Percentiles rank a stretch among this genome's conserved stretches.
These are phyloP conservation scores for Mastomys coucha DNA, from an alignment of 2,113 vertebrate species.

Conservation along the genomic window DNA sequence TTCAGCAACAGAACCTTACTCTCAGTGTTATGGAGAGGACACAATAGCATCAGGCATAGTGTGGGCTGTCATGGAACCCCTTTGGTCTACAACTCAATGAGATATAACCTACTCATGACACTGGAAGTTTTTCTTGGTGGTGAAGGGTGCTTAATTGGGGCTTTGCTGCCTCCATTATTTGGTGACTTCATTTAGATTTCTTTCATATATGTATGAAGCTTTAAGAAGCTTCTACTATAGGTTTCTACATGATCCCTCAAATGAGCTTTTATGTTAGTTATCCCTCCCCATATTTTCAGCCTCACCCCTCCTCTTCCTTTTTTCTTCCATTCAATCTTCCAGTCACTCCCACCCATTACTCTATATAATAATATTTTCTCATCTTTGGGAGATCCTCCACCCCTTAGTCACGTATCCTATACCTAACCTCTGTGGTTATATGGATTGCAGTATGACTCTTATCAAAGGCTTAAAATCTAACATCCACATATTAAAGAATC, in stretches of 20 bases:
- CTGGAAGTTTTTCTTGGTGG: not conserved
- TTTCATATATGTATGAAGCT: not conserved
- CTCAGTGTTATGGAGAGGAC: not conserved
- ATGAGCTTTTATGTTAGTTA: not conserved
- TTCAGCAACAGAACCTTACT: not conserved
- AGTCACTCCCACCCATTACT: rapidly evolving
- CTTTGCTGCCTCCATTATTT: not conserved
- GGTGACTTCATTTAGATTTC: not conserved
- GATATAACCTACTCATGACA: not conserved
- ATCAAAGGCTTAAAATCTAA: not conserved
- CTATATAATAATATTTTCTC: not conserved
- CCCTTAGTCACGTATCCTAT: not conserved
- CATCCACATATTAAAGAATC: not conserved
- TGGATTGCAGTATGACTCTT: not conserved
- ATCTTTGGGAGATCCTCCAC: not conserved
- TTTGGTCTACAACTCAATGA: not conserved
- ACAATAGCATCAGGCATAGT: not conserved
- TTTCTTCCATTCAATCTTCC: not conserved
- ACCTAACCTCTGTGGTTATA: not conserved
- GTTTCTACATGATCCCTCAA: not conserved
- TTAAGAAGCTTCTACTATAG: not conserved
- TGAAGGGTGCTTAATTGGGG: not conserved
- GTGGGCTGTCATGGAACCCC: not conserved
- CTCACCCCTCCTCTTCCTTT: too few relatives aligned
- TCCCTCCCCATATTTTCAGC: not conserved